These are phyloP conservation scores for Lepisosteus osseus DNA, from an alignment of 2,113 vertebrate genomes.

Conservation along the genomic window DNA sequence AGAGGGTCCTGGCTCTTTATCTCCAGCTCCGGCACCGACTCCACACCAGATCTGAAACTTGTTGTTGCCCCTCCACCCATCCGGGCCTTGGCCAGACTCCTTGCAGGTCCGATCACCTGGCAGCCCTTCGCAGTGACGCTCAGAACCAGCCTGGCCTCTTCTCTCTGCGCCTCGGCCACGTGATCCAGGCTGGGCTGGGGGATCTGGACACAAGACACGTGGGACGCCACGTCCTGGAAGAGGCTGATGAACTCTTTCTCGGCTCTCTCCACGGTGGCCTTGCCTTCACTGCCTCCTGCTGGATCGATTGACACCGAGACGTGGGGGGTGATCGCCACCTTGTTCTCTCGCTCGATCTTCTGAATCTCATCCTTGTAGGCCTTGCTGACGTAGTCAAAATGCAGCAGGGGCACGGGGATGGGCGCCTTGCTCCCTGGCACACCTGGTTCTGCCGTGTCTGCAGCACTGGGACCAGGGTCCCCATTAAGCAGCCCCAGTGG, in stretches of 20 bases:
- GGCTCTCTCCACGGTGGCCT: neutral
- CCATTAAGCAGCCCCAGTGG: no score
- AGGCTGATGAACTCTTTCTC: neutral
- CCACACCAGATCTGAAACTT: neutral
- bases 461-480: neutral
- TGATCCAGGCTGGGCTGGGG: constrained; percentile 5
- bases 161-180: constrained; percentile 3
- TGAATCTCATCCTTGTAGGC: constrained; percentile 8
- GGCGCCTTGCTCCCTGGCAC: no score
- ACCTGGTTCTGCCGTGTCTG: neutral
- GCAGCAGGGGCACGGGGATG: neutral
- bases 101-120: constrained; percentile 23
- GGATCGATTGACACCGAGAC: constrained; percentile 4
- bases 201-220: neutral
- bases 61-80: neutral
- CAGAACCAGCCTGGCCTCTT: constrained; percentile 30
- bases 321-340: neutral
- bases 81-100: neutral
- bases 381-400: neutral
- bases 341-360: neutral
- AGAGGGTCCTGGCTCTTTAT: constrained; percentile 36
- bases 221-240: neutral
- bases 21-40: neutral
- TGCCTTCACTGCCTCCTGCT: neutral
- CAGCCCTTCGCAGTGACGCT: constrained; percentile 25